Evolutionary conservation across 2,888 invertebrate genomes (phyloP).

Genomic region (Scaptomyza caliginosa): DNA sequence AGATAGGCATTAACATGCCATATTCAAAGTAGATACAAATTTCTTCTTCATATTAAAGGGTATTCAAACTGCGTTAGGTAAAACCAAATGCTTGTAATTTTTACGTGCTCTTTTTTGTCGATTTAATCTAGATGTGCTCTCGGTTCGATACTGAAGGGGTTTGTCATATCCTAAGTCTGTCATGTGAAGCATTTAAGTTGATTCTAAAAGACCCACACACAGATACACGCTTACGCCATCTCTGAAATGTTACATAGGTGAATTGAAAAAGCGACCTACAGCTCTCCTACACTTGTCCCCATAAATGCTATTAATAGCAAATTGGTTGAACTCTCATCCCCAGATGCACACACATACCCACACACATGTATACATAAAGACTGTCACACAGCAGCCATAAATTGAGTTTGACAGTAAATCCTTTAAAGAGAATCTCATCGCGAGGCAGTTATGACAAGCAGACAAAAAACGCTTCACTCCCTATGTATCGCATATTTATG

Average conservation of each 20-base stretch:
- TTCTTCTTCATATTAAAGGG: slow-evolving; percentile 7
- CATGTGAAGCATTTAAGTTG: slow-evolving; percentile 49
- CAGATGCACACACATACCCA: slow-evolving; percentile 7
- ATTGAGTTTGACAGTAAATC: slow-evolving; percentile 42
- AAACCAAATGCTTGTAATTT: not conserved
- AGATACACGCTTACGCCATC: slow-evolving; percentile 11
- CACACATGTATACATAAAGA: not conserved
- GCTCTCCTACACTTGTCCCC: not conserved
- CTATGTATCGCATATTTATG: slow-evolving; percentile 4
- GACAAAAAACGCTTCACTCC: slow-evolving; percentile 10
- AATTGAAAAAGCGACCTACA: slow-evolving; percentile 11
- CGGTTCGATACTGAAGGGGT: slow-evolving; percentile 11
- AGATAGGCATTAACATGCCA: too few species aligned
- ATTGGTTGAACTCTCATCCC: slow-evolving; percentile 35
- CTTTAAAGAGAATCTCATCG: slow-evolving; percentile 36
- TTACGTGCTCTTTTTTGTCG: not conserved
- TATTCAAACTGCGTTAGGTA: not conserved
- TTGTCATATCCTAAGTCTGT: slow-evolving; percentile 22
- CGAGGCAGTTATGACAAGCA: slow-evolving; percentile 47
- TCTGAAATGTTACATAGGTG: slow-evolving; percentile 7
- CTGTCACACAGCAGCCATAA: slow-evolving; percentile 13
- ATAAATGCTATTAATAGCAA: slow-evolving; percentile 51
- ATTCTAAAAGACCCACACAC: slow-evolving; percentile 13
- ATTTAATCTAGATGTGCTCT: slow-evolving; percentile 22
- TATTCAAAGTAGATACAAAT: not conserved